Evolutionary conservation across 2,113 vertebrate species (phyloP), one percentile per base, ranked within the genome.

Genomic region (Lepus europaeus): DNA sequence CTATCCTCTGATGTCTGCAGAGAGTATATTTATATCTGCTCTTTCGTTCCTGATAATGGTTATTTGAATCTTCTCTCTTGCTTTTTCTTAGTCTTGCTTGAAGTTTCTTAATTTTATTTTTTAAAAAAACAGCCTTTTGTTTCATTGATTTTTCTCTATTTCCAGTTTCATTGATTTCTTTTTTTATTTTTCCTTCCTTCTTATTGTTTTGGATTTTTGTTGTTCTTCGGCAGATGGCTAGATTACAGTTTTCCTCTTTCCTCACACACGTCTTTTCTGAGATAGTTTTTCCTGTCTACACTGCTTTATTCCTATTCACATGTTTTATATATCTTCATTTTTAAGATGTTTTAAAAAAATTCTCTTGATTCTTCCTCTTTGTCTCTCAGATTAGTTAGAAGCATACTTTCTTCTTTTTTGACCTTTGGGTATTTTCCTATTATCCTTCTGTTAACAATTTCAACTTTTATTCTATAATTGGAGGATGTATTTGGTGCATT

Each of bases 101-200:
- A 70, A 20, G 13, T 70, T 27, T 93, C 29, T 80, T 36, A 79
- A 20, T 51, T 51, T 69, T 79, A 51, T 7, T 17, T 86, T 79
- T 36, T 70, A 49, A 59, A 79, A 22, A 70, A 78, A 12, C 2
- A 19, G 4, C 3, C 79, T 27, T 70, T 27, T 69, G 63, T 78
- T 49, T 77, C 81, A 69, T n/a, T 77, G 90, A 76, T 73, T 85
- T 81, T 69, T 59, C 53, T 59, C 27, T 78, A 33, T 36, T 86
- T 78, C 27, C 13, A 33, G 29, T 72, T 79, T 61, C 17, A 45
- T 36, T 72, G 36, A 79, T 93, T 93, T 79, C 33, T 31, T 5
- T 19, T 53, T 19, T 23, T 84, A 12, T 61, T 49, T 87, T 79
- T 79, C 74, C 3, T 59, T 59, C 51, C 22, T 72, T 63, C 29